These are phyloP conservation scores for Elephas maximus DNA, from an alignment of 2,113 vertebrate genomes.

Conservation along the genomic window DNA sequence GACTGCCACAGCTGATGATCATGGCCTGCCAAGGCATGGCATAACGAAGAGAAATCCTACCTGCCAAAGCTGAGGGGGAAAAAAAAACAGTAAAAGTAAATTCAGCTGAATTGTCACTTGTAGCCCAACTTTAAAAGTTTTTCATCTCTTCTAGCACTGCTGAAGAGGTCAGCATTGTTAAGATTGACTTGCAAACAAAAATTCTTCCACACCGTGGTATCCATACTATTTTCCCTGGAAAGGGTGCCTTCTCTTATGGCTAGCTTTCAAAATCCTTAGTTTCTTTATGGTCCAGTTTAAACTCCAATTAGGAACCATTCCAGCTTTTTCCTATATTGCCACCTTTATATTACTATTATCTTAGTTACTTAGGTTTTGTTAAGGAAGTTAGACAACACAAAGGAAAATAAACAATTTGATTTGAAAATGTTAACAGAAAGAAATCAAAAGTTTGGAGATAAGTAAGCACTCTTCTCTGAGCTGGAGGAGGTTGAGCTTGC, in stretches of 20 bases:
- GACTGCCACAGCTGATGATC: constrained; percentile 52
- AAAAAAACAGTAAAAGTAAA: neutral
- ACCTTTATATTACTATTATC: too few species aligned
- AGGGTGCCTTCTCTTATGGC: neutral
- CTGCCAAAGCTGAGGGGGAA: constrained; percentile 24
- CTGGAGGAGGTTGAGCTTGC: accelerated
- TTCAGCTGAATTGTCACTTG: neutral
- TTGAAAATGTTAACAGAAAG: neutral
- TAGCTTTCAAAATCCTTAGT: neutral
- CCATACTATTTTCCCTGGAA: accelerated
- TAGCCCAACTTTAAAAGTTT: neutral
- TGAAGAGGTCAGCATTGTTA: neutral
- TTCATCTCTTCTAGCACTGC: neutral
- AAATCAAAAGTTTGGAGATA: neutral
- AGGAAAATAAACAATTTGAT: neutral
- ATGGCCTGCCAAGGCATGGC: constrained; percentile 69
- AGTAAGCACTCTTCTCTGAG: neutral
- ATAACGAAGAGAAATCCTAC: constrained; percentile 63
- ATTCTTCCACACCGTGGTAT: neutral
- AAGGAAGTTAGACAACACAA: neutral
- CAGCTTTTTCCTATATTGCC: neutral
- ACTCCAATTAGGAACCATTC: neutral
- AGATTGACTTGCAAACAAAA: neutral
- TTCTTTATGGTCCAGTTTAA: neutral
- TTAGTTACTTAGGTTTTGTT: too few species aligned